Conservation (phyloP, 2,888 invertebrate species). For the Hipparchia semele region DNA sequence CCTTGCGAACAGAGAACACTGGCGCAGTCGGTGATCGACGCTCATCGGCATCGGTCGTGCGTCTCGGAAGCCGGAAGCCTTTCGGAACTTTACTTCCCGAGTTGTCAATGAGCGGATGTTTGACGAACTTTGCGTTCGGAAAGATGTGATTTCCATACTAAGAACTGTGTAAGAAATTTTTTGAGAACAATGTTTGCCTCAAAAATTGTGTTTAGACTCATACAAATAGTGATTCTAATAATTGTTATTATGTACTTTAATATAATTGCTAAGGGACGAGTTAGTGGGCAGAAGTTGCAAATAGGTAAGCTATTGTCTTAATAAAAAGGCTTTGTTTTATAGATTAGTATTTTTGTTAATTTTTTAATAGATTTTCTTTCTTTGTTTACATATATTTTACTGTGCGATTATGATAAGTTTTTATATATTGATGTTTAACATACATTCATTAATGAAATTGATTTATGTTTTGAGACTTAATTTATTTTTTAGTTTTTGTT, state of each 20-base stretch:
- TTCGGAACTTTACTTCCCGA: slow-evolving; percentile 49
- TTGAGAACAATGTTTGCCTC: slow-evolving; percentile 49
- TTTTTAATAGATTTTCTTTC: background rate
- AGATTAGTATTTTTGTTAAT: background rate
- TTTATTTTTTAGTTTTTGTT: background rate
- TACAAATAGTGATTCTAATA: slow-evolving; percentile 54
- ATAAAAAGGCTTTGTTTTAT: background rate
- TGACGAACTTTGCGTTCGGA: background rate
- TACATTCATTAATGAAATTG: too few species aligned
- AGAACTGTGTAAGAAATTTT: background rate
- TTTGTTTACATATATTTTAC: too few species aligned
- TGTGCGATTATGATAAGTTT: too few species aligned
- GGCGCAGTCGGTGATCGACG: slow-evolving; percentile 63
- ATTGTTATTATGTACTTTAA: slow-evolving; percentile 55
- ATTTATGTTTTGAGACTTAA: background rate
- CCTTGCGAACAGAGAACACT: slow-evolving; percentile 30
- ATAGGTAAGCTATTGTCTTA: slow-evolving; percentile 43
- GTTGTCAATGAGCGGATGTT: slow-evolving; percentile 42
- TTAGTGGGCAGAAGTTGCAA: slow-evolving; percentile 54
- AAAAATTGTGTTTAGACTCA: slow-evolving; percentile 51
- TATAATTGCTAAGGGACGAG: slow-evolving; percentile 39
- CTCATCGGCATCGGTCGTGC: slow-evolving; percentile 44
- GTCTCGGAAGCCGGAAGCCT: slow-evolving; percentile 20
- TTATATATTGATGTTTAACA: too few species aligned
- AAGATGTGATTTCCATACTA: background rate